Base-by-base conservation (phyloP, 1,140 invertebrate species). In the Thereuonema tuberculata region DNA sequence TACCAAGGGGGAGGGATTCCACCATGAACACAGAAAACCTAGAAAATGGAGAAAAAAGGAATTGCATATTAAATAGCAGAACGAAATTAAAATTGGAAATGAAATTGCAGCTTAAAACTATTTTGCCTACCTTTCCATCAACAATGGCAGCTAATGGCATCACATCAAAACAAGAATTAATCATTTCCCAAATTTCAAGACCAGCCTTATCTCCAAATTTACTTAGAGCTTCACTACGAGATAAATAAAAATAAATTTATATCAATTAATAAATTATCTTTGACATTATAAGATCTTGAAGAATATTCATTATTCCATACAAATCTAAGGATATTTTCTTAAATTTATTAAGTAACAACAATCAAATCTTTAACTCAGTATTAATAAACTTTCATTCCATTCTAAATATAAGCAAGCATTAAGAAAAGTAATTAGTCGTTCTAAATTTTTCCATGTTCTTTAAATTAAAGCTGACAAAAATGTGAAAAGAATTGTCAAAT, bases 11-110 rank as follows among this genome's bases (percentile, higher is more conserved):
- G 81, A 15, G 84, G 83, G 53, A 86, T 84, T 3, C 84, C 84
- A 23, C 84, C 84, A 72, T 87, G 84, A 56, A 80, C 82, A 74
- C 84, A 86, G 68, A 85, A 85, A 62, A 85, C 76, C 81, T 82
- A 67, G 25, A 66, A 67, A 52, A 9, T 43, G 9, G n/a, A 43
- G 37, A 43, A 43, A 43, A 43, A 43, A 43, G 9, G 37, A 43
- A 43, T 9, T 43, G n/a, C 9, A 12, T 43, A 43, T 43, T 12
- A 43, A 12, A 43, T 9, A 43, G 9, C 9, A 12, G 37, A 12
- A 43, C 37, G 37, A 43, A 9, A 43, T 43, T 43, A 43, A n/a
- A 43, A 43, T 12, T 43, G n/a, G n/a, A 43, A 12, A 9, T 43
- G 37, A 9, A 43, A 9, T n/a, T 9, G n/a, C 37, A 43, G n/a